Base-by-base conservation (phyloP, 1,140 invertebrate genomes). In the Drepana arcuata region DNA sequence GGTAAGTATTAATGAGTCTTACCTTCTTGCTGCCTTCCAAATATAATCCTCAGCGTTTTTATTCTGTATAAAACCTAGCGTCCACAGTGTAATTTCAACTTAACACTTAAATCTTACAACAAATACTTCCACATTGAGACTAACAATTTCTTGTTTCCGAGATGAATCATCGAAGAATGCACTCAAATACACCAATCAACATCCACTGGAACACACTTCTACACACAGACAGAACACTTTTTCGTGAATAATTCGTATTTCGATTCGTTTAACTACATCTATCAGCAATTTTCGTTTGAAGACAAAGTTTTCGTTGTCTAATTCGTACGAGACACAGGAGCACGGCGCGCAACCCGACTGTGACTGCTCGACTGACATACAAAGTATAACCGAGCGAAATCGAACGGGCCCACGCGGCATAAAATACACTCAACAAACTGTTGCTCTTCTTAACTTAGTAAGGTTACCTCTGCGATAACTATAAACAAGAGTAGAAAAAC, bases 111-210 rank as follows among this genome's bases (percentile, higher is more conserved):
- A 62, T 50, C 49, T 58, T 59, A 52, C 34, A 44, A 51, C 48
- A 37, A 59, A 65, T 60, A 61, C 49, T 60, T 55, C 45, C 45
- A 55, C 30, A 51, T 46, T 48, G 54, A 41, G 57, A 63, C 58
- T 65, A 64, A 72, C 58, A 64, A 71, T 68, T 75, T 72, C 64
- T 68, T 67, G 62, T 70, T 60, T 56, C 53, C 56, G 57, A 72
- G 72, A 73, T 77, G 72, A 77, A 75, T 75, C 71, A 75, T 64
- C 60, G 25, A 67, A 63, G 66, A 72, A 75, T 72, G 68, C 68
- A 72, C 68, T 60, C 45, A 49, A 34, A 43, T 53, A 61, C 54
- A 65, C 63, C 50, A 40, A 14, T 31, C 50, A 59, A 58, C 33
- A 56, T 37, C 25, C 49, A 54, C 66, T 52, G 32, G 47, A 56